phyloP scores from a whole-genome alignment of 2,888 invertebrate genomes.

The Stomorhina lunata region DNA sequence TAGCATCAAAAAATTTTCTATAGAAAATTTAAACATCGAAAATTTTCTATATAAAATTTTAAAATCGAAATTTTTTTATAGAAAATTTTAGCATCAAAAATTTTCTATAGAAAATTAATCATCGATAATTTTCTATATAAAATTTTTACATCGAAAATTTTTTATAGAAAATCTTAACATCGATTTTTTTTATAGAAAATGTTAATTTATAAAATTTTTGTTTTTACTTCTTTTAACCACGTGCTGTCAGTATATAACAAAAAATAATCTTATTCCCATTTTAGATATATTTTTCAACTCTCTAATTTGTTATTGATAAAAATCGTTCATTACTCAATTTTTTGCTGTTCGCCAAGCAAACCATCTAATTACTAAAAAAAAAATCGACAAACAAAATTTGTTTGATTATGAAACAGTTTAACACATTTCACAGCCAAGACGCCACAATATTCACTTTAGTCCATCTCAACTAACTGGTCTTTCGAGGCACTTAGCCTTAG shows the following conservation, averaged over 20 bases:
- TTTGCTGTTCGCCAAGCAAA: slow-evolving; percentile 3
- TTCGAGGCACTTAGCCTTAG: neutral
- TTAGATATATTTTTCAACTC: neutral
- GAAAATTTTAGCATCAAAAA: too few relatives aligned
- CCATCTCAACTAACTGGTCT: neutral
- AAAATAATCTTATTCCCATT: neutral
- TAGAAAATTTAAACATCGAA: too few relatives aligned
- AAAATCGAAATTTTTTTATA: too few relatives aligned
- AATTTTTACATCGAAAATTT: too few relatives aligned
- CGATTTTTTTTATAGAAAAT: too few relatives aligned
- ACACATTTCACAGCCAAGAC: slow-evolving; percentile 39
- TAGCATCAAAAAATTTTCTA: too few relatives aligned
- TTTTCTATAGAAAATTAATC: too few relatives aligned
- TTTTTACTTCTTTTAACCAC: slow-evolving; percentile 9
- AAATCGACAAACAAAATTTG: slow-evolving; percentile 34
- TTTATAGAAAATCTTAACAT: too few relatives aligned
- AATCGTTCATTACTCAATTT: slow-evolving; percentile 30
- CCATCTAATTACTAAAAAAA: slow-evolving; percentile 47
- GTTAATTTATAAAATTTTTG: too few relatives aligned
- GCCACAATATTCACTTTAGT: neutral
- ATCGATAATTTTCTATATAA: too few relatives aligned
- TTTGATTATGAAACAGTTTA: slow-evolving; percentile 53
- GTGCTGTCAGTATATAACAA: slow-evolving; percentile 5
- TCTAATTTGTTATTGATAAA: slow-evolving; percentile 26
- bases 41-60: too few relatives aligned